Evolutionary conservation across 2,797 vertebrate species (phyloP).

Genomic region (Molossus molossus): DNA sequence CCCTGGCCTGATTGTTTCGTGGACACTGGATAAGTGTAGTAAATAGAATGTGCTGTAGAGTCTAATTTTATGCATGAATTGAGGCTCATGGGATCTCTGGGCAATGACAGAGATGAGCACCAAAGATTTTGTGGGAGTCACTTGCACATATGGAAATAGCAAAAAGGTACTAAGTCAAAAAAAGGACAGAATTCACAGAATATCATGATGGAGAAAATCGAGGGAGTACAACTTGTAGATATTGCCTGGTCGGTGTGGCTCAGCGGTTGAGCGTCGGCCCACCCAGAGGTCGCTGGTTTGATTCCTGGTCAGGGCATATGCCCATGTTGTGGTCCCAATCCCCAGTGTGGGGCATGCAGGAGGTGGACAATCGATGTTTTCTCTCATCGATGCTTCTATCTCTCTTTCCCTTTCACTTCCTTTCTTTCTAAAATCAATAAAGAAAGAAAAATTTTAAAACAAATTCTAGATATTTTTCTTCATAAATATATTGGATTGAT

Average conservation of each 20-base stretch:
- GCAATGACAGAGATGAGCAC: not conserved
- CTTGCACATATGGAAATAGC: not conserved
- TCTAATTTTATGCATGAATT: not conserved
- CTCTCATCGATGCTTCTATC: too few species aligned
- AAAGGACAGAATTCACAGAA: not conserved
- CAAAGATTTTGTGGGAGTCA: not conserved
- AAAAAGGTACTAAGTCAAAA: not conserved
- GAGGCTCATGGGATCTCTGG: not conserved
- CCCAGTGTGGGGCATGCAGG: too few species aligned
- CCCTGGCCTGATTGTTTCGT: not conserved
- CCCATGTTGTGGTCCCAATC: too few species aligned
- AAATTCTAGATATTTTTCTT: not conserved
- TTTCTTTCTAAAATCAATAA: too few species aligned
- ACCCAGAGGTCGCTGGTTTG: too few species aligned
- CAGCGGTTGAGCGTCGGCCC: too few species aligned
- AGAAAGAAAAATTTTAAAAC: too few species aligned
- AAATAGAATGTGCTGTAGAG: not conserved
- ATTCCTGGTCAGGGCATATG: too few species aligned
- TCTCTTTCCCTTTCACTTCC: too few species aligned
- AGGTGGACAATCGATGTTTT: too few species aligned
- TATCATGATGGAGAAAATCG: not conserved
- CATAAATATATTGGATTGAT: not conserved
- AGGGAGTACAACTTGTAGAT: not conserved
- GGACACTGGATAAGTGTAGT: not conserved
- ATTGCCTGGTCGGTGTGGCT: not conserved